Evolutionary conservation across 2,888 invertebrate species (phyloP).

Genomic region (Dynastes tityus): DNA sequence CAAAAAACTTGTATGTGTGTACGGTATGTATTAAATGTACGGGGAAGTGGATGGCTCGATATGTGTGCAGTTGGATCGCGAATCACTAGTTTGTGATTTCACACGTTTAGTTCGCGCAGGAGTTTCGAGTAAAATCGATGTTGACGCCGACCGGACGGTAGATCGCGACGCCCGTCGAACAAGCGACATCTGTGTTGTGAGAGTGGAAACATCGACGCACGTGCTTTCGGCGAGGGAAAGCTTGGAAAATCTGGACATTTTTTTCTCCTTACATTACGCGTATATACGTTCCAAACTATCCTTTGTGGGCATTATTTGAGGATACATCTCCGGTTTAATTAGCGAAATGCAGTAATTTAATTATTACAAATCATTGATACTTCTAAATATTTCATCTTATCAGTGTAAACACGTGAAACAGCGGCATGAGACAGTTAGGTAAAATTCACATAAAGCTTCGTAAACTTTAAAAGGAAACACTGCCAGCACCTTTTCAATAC

Average conservation of each 20-base stretch:
- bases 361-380: neutral
- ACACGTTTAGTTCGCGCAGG: slow-evolving; percentile 65
- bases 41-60: slow-evolving; percentile 40
- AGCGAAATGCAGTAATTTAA: neutral
- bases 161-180: slow-evolving; percentile 48
- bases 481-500: too few species aligned
- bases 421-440: too few species aligned
- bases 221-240: neutral
- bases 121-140: slow-evolving; percentile 65
- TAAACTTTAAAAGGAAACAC: too few species aligned
- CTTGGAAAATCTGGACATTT: neutral
- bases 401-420: too few species aligned
- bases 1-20: slow-evolving; percentile 19
- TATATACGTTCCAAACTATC: neutral
- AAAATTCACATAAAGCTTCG: too few species aligned
- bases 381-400: neutral
- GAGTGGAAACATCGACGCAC: slow-evolving; percentile 18
- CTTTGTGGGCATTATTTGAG: neutral
- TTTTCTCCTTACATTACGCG: neutral
- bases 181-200: slow-evolving; percentile 49
- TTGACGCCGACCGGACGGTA: slow-evolving; percentile 60
- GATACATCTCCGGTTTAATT: neutral
- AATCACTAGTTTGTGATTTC: slow-evolving; percentile 66
- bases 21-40: slow-evolving; percentile 34
- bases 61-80: slow-evolving; percentile 60